Percentiles rank a stretch among this genome's conserved stretches.
phyloP scores from a whole-genome alignment of 2,797 vertebrate genomes.

The Pseudochirops corinnae region DNA sequence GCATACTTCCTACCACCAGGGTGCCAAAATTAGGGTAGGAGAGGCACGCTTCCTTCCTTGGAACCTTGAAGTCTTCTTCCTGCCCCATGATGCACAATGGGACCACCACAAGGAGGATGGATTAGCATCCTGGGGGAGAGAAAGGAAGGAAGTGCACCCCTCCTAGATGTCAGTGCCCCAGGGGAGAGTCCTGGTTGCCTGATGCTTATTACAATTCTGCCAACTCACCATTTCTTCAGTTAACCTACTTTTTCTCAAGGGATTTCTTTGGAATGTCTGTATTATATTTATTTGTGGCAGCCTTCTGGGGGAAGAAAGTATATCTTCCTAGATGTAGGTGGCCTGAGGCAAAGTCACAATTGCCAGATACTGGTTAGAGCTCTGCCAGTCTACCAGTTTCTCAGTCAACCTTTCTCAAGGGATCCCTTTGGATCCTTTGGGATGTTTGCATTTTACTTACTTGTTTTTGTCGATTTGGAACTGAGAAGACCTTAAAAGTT shows the following conservation, averaged over 20 bases:
- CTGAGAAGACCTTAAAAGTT: background rate
- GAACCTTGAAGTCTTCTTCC: background rate
- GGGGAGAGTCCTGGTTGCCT: background rate
- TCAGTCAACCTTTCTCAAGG: conserved; percentile 30
- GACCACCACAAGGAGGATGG: background rate
- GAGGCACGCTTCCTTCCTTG: background rate
- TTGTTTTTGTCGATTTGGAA: background rate
- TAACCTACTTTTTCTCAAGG: background rate
- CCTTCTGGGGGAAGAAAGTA: background rate
- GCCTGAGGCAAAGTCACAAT: background rate
- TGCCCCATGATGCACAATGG: background rate
- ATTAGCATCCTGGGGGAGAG: background rate
- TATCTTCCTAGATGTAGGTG: background rate
- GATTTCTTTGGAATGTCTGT: background rate
- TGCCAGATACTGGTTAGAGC: background rate
- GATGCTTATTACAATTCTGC: background rate
- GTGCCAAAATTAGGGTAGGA: background rate
- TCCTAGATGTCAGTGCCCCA: background rate
- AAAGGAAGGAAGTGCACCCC: background rate
- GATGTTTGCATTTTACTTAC: conserved; percentile 58
- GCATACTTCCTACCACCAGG: background rate
- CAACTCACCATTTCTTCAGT: background rate
- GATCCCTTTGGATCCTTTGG: conserved; percentile 35
- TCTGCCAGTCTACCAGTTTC: conserved; percentile 35
- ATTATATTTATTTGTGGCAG: background rate